These are phyloP conservation scores for Dicaeum eximium DNA, from an alignment of 2,113 vertebrate species.

Conservation along the genomic window DNA sequence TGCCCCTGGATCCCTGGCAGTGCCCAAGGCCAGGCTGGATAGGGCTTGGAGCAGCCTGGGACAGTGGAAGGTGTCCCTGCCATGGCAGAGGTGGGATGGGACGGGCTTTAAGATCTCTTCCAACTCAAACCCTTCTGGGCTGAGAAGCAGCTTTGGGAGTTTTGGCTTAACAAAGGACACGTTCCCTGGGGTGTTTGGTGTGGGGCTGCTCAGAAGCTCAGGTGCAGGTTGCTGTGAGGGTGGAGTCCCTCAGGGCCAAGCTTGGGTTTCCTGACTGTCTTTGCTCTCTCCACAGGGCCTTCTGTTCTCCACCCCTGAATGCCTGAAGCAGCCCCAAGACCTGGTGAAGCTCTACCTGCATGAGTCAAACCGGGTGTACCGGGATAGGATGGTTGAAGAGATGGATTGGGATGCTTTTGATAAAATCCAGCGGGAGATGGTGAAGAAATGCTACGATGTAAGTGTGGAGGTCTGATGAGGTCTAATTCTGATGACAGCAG, in stretches of 20 bases:
- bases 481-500: neutral
- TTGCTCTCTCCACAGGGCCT: constrained; percentile 74
- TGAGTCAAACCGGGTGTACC: constrained; percentile 86
- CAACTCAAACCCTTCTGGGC: neutral
- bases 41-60: neutral
- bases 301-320: constrained; percentile 84
- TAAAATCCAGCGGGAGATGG: constrained; percentile 82
- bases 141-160: neutral
- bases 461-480: constrained; percentile 28
- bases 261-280: neutral
- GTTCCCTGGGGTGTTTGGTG: neutral
- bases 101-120: neutral
- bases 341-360: constrained; percentile 88
- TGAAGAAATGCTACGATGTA: constrained; percentile 85
- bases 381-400: constrained; percentile 88
- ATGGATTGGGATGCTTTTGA: constrained; percentile 81
- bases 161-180: rapidly evolving
- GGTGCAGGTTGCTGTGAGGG: neutral
- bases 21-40: neutral
- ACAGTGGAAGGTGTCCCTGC: neutral
- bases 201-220: neutral
- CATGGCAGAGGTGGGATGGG: too few relatives aligned
- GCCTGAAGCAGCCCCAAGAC: constrained; percentile 77
- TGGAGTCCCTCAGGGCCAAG: neutral
- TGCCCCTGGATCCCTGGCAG: neutral